Evolutionary conservation across 2,113 vertebrate genomes (phyloP).

Genomic region (Callospermophilus lateralis): DNA sequence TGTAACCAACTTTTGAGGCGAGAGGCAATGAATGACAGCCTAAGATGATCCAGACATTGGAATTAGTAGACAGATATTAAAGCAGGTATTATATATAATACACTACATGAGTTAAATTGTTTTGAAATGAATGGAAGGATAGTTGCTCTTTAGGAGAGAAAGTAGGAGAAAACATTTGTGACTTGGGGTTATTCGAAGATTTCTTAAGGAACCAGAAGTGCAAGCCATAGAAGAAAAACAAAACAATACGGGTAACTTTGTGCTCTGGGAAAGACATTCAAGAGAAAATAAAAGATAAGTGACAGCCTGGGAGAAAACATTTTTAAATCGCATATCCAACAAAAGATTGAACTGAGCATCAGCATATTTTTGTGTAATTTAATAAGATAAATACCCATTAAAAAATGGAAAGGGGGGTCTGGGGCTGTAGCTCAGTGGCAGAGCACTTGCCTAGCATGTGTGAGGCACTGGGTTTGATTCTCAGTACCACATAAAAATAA

Average conservation of each 20-base stretch:
- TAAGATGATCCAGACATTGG: background rate
- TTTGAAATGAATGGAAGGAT: background rate
- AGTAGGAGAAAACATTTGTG: background rate
- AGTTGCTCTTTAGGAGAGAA: background rate
- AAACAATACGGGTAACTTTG: background rate
- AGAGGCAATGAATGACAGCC: background rate
- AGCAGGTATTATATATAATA: background rate
- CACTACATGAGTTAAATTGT: background rate
- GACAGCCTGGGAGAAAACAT: background rate
- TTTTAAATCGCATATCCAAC: background rate
- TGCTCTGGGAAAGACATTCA: background rate
- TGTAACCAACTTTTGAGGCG: background rate
- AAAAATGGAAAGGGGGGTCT: background rate
- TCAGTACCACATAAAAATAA: no score
- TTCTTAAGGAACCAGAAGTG: background rate
- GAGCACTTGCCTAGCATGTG: no score
- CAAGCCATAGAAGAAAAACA: background rate
- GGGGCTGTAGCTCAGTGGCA: no score
- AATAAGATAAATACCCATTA: background rate
- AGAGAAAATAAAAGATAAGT: background rate
- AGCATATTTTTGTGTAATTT: background rate
- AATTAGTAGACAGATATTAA: background rate
- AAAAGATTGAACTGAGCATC: background rate
- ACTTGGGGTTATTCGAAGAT: background rate
- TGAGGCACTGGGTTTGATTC: no score